Evolutionary conservation across 2,113 vertebrate species (phyloP), one percentile per base, ranked within the genome.

Genomic region (Dicentrarchus labrax): DNA sequence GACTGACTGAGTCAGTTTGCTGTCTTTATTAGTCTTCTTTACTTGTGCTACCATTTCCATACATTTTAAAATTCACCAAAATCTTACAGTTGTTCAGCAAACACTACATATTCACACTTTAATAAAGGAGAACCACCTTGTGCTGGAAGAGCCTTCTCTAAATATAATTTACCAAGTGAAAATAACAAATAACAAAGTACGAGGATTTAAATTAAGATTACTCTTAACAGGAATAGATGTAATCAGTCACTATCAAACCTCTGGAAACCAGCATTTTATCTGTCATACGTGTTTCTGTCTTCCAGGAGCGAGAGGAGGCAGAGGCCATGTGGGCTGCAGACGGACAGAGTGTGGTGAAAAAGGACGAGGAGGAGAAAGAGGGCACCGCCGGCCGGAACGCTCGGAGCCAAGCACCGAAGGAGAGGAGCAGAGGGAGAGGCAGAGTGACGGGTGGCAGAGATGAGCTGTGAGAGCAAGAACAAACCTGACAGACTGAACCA

Each of bases 251-350:
- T 54, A n/a, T 36, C 30, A 51, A 43, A 45, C 47, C 47, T 4
- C 41, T 43, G 6, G 5, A 75, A 72, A 56, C 75, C 47, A 81
- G 30, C 59, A 16, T 74, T 56, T 48, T 19, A n/a, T 64, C 16
- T 13, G 0, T 41, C 13, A 11, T 50, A 19, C 54, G 15, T 16
- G 51, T 85, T 47, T 67, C 5, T 72, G 0, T 80, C 15, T 67
- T 22, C 50, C 83, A 96, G 96, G 96, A 96, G 85, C 92, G 95
- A 72, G 95, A 96, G 80, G 94, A 96, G 79, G 96, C 94, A 0
- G 95, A 95, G 82, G 85, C 88, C 4, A 4, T 94, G 88, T 96
- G 95, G 95, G 86, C 88, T 4, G 88, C 81, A 30, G 92, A 90
- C 6, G 94, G 94, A 69, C 86, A 94, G 54, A 88, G 77, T 1